Evolutionary conservation across 2,888 invertebrate genomes (phyloP).

Genomic region (Phania funesta): DNA sequence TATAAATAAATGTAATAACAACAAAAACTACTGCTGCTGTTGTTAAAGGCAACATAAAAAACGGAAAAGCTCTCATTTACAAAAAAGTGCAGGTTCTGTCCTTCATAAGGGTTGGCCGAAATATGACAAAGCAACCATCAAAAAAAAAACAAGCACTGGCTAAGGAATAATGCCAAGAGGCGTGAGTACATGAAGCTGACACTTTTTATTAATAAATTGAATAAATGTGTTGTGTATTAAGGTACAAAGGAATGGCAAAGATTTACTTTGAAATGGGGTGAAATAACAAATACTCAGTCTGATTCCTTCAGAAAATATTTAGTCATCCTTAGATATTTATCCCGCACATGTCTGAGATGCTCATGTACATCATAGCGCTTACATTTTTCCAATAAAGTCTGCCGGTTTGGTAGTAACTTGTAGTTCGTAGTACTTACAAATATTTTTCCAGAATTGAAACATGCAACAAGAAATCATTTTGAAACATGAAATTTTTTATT

Average conservation of each 20-base stretch:
- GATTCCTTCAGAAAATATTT: too few relatives aligned
- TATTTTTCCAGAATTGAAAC: too few relatives aligned
- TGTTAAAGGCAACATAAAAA: neutral
- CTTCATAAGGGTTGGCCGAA: slow-evolving; percentile 46
- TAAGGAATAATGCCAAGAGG: slow-evolving; percentile 26
- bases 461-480: too few relatives aligned
- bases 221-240: neutral
- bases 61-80: neutral
- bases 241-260: neutral
- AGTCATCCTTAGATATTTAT: too few relatives aligned
- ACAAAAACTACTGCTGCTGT: neutral
- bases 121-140: slow-evolving; percentile 5
- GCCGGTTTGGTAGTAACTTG: too few relatives aligned
- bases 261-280: neutral
- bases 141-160: slow-evolving; percentile 10
- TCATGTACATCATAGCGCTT: too few relatives aligned
- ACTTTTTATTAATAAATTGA: slow-evolving; percentile 45
- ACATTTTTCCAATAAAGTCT: too few relatives aligned
- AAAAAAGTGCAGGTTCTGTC: neutral
- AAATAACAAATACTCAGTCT: slow-evolving; percentile 48
- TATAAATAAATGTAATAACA: slow-evolving; percentile 53
- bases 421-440: too few relatives aligned
- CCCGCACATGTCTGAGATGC: too few relatives aligned
- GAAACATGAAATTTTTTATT: too few relatives aligned
- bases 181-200: slow-evolving; percentile 52